A percentile compares a stretch with the other conserved stretches of the same genome.
phyloP scores from a whole-genome alignment of 1,140 invertebrate species.

The Physella acuta region DNA sequence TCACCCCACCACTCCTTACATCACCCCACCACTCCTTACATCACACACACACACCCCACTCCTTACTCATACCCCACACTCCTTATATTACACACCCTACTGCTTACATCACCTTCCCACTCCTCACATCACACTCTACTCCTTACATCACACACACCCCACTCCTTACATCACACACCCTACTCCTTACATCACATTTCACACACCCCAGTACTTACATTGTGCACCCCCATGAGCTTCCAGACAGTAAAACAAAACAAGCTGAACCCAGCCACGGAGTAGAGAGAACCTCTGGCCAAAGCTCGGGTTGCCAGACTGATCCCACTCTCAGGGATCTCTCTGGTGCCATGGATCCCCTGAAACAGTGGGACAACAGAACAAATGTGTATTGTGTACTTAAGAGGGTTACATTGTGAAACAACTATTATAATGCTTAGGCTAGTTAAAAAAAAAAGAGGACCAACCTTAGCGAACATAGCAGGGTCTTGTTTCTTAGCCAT shows the following conservation, averaged over 20 bases:
- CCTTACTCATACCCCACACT: background rate
- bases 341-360: constrained; percentile 67
- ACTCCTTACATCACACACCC: background rate
- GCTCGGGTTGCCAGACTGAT: constrained; percentile 76
- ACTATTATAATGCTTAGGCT: no score
- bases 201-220: constrained; percentile 62
- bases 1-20: no score
- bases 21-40: no score
- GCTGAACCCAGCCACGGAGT: constrained; percentile 79
- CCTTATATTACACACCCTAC: background rate
- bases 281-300: constrained; percentile 82
- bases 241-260: constrained; percentile 81
- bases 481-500: constrained; percentile 79
- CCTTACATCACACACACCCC: background rate
- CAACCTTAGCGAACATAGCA: constrained; percentile 73
- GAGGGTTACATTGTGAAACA: no score
- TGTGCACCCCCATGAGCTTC: constrained; percentile 83
- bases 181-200: no score
- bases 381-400: no score
- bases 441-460: constrained; percentile 5
- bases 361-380: no score
- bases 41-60: background rate
- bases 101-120: background rate
- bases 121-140: background rate
- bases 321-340: constrained; percentile 74